A percentile compares a stretch with the other conserved stretches of the same genome.
Conservation (phyloP, 92 coral and sea anemone genomes). For the Galaxea fascicularis region DNA sequence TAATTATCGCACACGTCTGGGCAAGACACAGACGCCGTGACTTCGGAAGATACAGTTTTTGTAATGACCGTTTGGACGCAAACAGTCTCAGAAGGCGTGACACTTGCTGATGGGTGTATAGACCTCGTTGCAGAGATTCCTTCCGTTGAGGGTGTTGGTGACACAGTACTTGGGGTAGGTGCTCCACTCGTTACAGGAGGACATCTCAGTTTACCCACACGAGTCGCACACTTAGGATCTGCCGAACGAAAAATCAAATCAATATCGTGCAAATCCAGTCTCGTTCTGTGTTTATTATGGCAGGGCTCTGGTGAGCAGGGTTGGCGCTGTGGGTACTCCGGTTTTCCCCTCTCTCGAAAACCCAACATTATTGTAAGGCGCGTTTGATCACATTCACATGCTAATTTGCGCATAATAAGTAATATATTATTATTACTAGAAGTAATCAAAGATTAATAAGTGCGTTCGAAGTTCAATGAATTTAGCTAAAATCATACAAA, state of each 20-base stretch:
- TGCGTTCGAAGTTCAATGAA: too few species aligned
- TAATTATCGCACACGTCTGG: not conserved
- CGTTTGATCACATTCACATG: too few species aligned
- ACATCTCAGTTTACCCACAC: constrained; percentile 18
- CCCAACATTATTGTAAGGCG: too few species aligned
- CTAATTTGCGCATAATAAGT: too few species aligned
- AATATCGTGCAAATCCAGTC: not conserved
- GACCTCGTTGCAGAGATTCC: not conserved
- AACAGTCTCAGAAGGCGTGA: not conserved
- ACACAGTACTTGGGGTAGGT: not conserved
- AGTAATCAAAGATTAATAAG: too few species aligned
- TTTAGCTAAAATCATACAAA: too few species aligned
- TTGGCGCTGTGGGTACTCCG: too few species aligned
- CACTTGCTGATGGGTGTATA: not conserved
- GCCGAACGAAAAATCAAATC: not conserved
- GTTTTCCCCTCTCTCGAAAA: too few species aligned
- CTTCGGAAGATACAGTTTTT: not conserved
- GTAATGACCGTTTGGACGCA: not conserved
- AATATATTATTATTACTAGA: too few species aligned
- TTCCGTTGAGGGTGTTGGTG: not conserved
- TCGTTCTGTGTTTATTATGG: not conserved
- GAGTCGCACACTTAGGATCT: not conserved
- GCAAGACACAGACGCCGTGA: not conserved
- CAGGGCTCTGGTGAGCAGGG: not conserved
- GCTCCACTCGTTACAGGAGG: not conserved